Evolutionary conservation across 1,140 invertebrate genomes (phyloP), one percentile per base, ranked within the genome.

Genomic region (Scaptomyza hsui): DNA sequence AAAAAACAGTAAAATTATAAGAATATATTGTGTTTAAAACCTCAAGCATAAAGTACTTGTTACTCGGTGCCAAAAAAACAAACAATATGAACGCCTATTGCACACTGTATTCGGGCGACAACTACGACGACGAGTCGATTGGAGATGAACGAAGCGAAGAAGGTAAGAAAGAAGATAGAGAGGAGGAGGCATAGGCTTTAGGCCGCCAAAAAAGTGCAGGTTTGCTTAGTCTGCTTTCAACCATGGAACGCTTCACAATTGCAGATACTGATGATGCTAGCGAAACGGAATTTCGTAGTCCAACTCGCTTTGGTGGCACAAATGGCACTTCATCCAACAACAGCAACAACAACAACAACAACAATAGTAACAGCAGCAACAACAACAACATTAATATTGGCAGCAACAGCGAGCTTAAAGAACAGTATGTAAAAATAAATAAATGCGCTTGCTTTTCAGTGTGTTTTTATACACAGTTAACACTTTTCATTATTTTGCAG

Each of bases 241-340:
- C 21, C n/a, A 68, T 53, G 49, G 3, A 60, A 48, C 35, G 35
- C 13, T 62, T 49, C 5, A 37, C 35, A 37, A 32, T 92, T 94
- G 39, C 90, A 97, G 97, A 98, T 92, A 97, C 96, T 3, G 96
- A 97, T 91, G 96, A 97, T 93, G 97, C 97, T 1, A 97, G 97
- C 92, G 96, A 97, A 92, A 97, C 96, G 49, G 97, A 98, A 70
- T 94, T 95, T 92, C 94, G 95, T 10, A 88, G 86, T n/a, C 71
- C 78, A 12, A 57, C 76, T 51, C 69, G 89, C 7, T 96, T 95
- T 85, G 94, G 95, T 48, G 96, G 97, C 96, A 90, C 95, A 94
- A 41, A 94, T 95, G 44, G 83, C 45, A 82, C 70, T 26, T 44
- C 77, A 3, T 67, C 55, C 37, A 65, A 55, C 41, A 67, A 63